phyloP scores from a whole-genome alignment of 2,113 vertebrate genomes.

The Mugil cephalus region DNA sequence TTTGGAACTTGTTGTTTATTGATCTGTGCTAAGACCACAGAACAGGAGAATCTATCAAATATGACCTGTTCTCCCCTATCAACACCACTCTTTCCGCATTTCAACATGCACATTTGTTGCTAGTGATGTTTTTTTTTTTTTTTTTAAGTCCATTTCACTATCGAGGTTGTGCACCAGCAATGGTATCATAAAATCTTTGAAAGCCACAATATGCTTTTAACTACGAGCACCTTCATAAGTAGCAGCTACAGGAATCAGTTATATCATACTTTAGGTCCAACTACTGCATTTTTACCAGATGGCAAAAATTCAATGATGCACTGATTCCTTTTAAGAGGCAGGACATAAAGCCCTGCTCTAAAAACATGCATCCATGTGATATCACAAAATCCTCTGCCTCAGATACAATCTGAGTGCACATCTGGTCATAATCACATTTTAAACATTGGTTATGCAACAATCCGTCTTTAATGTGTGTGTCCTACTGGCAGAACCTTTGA shows the following conservation, averaged over 20 bases:
- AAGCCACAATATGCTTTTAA: too few relatives aligned
- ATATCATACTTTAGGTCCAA: constrained; percentile 17
- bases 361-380: constrained; percentile 74
- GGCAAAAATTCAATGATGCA: constrained; percentile 47
- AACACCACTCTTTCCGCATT: neutral
- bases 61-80: constrained; percentile 20
- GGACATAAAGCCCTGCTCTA: constrained; percentile 61
- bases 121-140: constrained; percentile 1
- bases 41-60: constrained; percentile 61
- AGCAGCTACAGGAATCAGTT: neutral
- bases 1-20: constrained; percentile 69
- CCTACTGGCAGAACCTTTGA: constrained; percentile 61
- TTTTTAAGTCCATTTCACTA: too few relatives aligned
- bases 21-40: constrained; percentile 66
- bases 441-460: constrained; percentile 79
- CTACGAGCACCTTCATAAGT: neutral
- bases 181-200: too few relatives aligned
- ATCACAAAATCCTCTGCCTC: constrained; percentile 70
- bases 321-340: constrained; percentile 55
- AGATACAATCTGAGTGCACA: constrained; percentile 77
- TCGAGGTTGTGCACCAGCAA: too few relatives aligned
- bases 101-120: constrained; percentile 17
- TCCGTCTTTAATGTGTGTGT: constrained; percentile 75
- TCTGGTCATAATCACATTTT: constrained; percentile 83
- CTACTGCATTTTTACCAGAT: constrained; percentile 50